Base-by-base conservation (phyloP, 2,888 invertebrate species). In the Dorcus hopei region DNA sequence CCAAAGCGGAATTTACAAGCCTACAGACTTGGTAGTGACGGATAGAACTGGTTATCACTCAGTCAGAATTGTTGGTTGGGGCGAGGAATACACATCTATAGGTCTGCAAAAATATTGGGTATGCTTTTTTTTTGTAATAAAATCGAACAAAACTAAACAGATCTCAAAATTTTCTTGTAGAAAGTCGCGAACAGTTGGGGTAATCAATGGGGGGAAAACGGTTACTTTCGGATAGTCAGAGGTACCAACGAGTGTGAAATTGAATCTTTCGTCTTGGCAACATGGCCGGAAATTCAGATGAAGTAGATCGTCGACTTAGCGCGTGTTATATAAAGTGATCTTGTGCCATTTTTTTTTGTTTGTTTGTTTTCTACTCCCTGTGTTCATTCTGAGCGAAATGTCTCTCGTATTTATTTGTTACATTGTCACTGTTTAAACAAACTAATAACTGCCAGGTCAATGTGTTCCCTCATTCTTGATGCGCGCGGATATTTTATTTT, bases 121-220 rank as follows among this genome's bases (percentile, higher is more conserved):
- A 81, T 84, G 84, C 76, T 55, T 41, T 43, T 16, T n/a, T 50
- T 14, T 23, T 33, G 9, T 43, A 26, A 16, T 16, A 11, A 52
- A 41, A 6, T 7, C 7, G 26, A 33, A 33, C 26, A 33, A 33
- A 33, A 19, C 19, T 3, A 19, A 19, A 3, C 3, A 19, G 0
- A 19, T 19, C 42, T 52, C 64, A 16, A 45, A 45, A 16, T 58
- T 63, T 61, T 38, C 61, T 79, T 80, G 3, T 81, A 97, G 96
- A 83, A 92, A 72, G 93, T 90, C 43, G 93, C 93, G 49, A 97
- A 97, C 80, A 95, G 95, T 38, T 97, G 97, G 97, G 97, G 97
- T 7, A 72, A 78, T 0, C 81, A 86, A 66, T 97, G 97, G 97
- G 97, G 97, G 8, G 95, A 97, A 74, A 81, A 87, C 62, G 97